These are phyloP conservation scores for Loriculus beryllinus DNA, from an alignment of 2,797 vertebrate species.

Conservation along the genomic window DNA sequence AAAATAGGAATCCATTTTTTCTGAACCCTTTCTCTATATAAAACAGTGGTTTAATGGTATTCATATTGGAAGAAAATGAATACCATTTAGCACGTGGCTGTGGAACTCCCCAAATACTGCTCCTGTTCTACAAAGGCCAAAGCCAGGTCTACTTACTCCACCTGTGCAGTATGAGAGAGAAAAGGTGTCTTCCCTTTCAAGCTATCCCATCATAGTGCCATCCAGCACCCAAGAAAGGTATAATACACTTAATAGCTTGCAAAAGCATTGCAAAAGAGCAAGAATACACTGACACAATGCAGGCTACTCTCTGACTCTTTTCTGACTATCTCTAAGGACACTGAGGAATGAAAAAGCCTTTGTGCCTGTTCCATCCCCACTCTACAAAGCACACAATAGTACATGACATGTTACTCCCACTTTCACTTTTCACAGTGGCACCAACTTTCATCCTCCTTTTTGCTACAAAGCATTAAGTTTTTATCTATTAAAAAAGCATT, in stretches of 20 bases:
- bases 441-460: not conserved
- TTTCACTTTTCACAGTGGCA: not conserved
- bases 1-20: not conserved
- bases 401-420: constrained; percentile 8
- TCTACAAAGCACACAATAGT: not conserved
- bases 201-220: not conserved
- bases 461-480: not conserved
- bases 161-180: rapidly evolving
- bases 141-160: not conserved
- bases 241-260: not conserved
- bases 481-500: not conserved
- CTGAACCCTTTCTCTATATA: not conserved
- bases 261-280: not conserved
- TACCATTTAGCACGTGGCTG: not conserved
- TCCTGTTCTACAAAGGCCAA: not conserved
- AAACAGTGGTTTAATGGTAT: not conserved
- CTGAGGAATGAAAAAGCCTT: constrained; percentile 39
- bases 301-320: not conserved
- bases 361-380: constrained; percentile 34
- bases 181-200: not conserved
- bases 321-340: constrained; percentile 15
- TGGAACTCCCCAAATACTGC: not conserved
- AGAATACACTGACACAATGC: not conserved
- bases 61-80: not conserved
- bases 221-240: not conserved